A percentile compares a stretch with the other conserved stretches of the same genome.
phyloP scores from a whole-genome alignment of 2,888 invertebrate species.

The Zygaena filipendulae region DNA sequence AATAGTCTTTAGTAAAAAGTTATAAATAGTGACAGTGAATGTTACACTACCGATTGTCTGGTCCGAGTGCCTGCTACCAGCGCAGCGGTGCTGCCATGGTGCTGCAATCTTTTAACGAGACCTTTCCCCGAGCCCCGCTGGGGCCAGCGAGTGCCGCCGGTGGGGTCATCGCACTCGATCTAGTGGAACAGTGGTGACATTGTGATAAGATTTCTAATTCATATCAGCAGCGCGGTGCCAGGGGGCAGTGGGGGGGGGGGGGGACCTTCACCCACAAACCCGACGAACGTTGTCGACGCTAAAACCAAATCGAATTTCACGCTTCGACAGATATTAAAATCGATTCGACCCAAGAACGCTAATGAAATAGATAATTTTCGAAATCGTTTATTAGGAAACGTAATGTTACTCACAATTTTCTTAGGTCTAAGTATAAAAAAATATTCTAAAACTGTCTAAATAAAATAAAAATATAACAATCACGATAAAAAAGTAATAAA shows the following conservation, averaged over 20 bases:
- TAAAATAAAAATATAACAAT: constrained; percentile 20
- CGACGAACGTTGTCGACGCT: constrained; percentile 29
- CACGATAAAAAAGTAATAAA: constrained; percentile 19
- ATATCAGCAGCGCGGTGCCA: too few relatives aligned
- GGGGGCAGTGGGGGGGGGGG: too few relatives aligned
- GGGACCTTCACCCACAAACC: constrained; percentile 51
- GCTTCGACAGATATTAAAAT: constrained; percentile 24
- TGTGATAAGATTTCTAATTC: constrained; percentile 39
- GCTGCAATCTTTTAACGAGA: too few relatives aligned
- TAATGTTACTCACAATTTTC: constrained; percentile 36
- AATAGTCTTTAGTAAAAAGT: too few relatives aligned
- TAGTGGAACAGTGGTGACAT: constrained; percentile 22
- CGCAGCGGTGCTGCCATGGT: too few relatives aligned
- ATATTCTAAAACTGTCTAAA: constrained; percentile 31
- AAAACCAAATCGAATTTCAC: constrained; percentile 41
- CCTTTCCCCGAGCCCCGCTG: too few relatives aligned
- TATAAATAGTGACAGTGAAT: too few relatives aligned
- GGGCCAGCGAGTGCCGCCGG: constrained; percentile 19
- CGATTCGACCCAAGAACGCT: constrained; percentile 30
- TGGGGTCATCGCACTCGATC: constrained; percentile 30
- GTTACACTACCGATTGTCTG: too few relatives aligned
- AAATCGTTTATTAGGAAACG: constrained; percentile 63
- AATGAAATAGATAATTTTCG: constrained; percentile 51
- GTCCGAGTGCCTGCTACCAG: too few relatives aligned
- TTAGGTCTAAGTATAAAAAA: constrained; percentile 55